These are phyloP conservation scores for Platyscapa corneri DNA, from an alignment of 1,140 invertebrate genomes.

Conservation along the genomic window DNA sequence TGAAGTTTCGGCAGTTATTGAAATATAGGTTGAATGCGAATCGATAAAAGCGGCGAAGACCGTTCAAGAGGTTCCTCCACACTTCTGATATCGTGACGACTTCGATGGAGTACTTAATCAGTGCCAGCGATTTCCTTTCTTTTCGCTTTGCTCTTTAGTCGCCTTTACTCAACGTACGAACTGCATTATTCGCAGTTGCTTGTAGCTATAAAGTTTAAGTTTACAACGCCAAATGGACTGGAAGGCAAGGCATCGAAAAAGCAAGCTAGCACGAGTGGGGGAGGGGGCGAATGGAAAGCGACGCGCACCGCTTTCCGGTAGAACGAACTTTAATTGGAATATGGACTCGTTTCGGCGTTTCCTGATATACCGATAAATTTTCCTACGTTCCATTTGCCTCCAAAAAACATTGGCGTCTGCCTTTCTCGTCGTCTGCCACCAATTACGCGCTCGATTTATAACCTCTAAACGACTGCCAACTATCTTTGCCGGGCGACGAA, in stretches of 20 bases:
- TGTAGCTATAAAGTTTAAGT: conserved; percentile 64
- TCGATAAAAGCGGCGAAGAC: neutral
- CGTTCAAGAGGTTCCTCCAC: neutral
- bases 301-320: conserved; percentile 65
- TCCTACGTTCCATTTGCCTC: conserved; percentile 72
- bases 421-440: conserved; percentile 57
- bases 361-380: conserved; percentile 74
- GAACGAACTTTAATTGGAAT: conserved; percentile 75
- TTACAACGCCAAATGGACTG: conserved; percentile 73
- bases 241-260: conserved; percentile 67
- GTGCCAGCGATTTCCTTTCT: neutral
- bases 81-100: neutral
- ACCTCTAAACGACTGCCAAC: conserved; percentile 53
- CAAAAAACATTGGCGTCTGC: conserved; percentile 62
- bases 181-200: conserved; percentile 22
- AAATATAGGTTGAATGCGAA: conserved; percentile 20
- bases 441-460: conserved; percentile 61
- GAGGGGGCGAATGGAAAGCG: conserved; percentile 50
- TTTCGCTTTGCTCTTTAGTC: neutral
- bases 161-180: neutral
- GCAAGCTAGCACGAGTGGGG: conserved; percentile 52
- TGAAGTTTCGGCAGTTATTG: neutral
- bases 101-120: neutral
- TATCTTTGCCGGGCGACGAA: conserved; percentile 43
- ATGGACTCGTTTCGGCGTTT: conserved; percentile 72